Conservation (phyloP, 2,888 invertebrate species). For the Sphaerophoria rueppellii region DNA sequence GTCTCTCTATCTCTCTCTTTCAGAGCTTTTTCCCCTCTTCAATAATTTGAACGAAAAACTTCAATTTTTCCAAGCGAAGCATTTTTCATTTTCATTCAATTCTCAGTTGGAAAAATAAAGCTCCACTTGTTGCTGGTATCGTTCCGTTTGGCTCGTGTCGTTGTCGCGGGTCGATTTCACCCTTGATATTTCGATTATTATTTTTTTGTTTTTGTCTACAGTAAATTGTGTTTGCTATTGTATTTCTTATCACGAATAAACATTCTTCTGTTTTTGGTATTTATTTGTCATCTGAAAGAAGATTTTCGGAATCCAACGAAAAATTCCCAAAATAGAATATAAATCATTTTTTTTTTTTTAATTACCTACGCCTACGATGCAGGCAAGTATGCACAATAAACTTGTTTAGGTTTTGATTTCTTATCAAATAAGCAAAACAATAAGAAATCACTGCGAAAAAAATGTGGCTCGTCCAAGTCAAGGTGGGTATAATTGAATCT, state of each 20-base stretch:
- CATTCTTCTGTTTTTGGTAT: not conserved
- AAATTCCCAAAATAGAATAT: constrained; percentile 17
- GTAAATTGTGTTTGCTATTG: not conserved
- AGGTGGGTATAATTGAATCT: constrained; percentile 42
- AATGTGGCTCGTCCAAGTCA: constrained; percentile 56
- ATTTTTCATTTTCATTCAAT: not conserved
- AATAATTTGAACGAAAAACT: not conserved
- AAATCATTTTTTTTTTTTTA: not conserved
- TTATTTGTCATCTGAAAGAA: not conserved
- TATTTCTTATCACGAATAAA: not conserved
- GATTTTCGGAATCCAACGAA: not conserved
- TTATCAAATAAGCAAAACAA: constrained; percentile 18
- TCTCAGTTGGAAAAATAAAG: constrained; percentile 5
- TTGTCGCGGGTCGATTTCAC: not conserved
- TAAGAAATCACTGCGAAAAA: constrained; percentile 31
- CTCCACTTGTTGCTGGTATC: not conserved
- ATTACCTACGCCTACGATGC: constrained; percentile 6
- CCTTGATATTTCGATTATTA: not conserved
- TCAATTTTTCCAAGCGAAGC: not conserved
- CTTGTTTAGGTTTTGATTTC: constrained; percentile 40
- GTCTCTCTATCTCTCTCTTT: not conserved
- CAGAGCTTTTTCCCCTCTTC: not conserved
- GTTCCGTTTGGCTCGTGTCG: not conserved
- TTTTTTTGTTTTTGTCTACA: not conserved
- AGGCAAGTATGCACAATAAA: constrained; percentile 31